phyloP scores from a whole-genome alignment of 2,113 vertebrate species.

The Sprattus sprattus region DNA sequence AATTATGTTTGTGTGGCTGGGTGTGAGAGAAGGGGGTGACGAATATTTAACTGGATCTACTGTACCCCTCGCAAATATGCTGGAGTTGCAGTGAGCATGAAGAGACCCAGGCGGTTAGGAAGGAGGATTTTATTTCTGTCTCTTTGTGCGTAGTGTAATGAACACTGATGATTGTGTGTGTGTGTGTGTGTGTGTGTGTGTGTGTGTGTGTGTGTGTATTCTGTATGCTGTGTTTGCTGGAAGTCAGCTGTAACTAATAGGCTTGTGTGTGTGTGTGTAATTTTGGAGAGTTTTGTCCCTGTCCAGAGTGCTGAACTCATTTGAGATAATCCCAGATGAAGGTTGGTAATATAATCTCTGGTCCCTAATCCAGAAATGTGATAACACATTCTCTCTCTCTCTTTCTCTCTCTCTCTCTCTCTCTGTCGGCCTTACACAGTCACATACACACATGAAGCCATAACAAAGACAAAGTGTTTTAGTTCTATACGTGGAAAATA shows the following conservation, averaged over 20 bases:
- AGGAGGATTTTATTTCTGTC: too few relatives aligned
- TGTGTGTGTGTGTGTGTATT: neutral
- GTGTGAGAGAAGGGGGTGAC: neutral
- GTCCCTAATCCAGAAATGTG: slow-evolving; percentile 21
- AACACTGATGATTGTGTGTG: neutral
- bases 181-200: neutral
- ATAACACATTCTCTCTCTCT: neutral
- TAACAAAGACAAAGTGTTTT: neutral
- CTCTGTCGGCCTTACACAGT: neutral
- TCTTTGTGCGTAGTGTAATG: too few relatives aligned
- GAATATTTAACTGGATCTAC: neutral
- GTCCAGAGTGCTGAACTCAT: neutral
- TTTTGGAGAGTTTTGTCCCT: neutral
- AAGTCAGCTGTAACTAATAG: neutral
- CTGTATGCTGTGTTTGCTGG: neutral
- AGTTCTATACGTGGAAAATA: too few relatives aligned
- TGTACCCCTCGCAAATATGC: neutral
- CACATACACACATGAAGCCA: neutral
- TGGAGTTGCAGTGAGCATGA: neutral
- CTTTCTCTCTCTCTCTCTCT: too few relatives aligned
- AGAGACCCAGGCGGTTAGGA: neutral
- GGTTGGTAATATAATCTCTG: slow-evolving; percentile 22
- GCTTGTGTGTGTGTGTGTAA: neutral
- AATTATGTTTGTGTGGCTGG: neutral
- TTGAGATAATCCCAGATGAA: slow-evolving; percentile 24